Base-by-base conservation (phyloP, 1,140 invertebrate species). In the Mizuhopecten yessoensis region DNA sequence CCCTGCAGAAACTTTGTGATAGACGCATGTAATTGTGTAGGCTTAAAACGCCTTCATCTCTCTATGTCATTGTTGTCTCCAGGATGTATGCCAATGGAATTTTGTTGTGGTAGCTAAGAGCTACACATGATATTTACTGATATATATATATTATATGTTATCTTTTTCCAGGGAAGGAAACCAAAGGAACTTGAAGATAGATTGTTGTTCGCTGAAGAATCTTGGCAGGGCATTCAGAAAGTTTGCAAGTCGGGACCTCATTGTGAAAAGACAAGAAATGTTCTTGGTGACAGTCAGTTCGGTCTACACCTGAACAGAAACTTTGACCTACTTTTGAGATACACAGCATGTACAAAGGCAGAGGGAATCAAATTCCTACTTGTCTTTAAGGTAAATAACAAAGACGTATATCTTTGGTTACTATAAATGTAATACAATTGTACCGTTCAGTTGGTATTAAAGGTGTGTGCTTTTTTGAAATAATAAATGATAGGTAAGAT, bases 181-280 rank as follows among this genome's bases (percentile, higher is more conserved):
- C 57, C 57, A 75, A 75, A 75, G 57, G 57, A 75, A 75, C 11
- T 75, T 23, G 57, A 75, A n/a, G 57, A 75, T 17, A 75, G 57
- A 75, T 29, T 75, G 2, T 29, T 75, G 11, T 75, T 75, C 29
- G 57, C 57, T 75, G 57, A 75, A 75, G 57, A 75, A 29, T 29
- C 57, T n/a, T 75, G 57, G 57, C 57, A n/a, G n/a, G n/a, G 11
- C 1, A 75, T 75, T 75, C 57, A 75, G 57, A 75, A 75, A 29
- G 17, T 75, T 0, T 75, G 57, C 57, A 75, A n/a, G 11, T 75
- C n/a, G 23, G 57, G 57, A 75, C 23, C 57, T 1, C n/a, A 75
- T 75, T 75, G 57, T 75, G 57, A 75, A 75, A 75, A 75, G 23
- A 17, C 57, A 9, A n/a, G 57, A 29, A 75, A 75, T 17, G 57